Evolutionary conservation across 2,888 invertebrate species (phyloP).

Genomic region (Sialis lutaria): DNA sequence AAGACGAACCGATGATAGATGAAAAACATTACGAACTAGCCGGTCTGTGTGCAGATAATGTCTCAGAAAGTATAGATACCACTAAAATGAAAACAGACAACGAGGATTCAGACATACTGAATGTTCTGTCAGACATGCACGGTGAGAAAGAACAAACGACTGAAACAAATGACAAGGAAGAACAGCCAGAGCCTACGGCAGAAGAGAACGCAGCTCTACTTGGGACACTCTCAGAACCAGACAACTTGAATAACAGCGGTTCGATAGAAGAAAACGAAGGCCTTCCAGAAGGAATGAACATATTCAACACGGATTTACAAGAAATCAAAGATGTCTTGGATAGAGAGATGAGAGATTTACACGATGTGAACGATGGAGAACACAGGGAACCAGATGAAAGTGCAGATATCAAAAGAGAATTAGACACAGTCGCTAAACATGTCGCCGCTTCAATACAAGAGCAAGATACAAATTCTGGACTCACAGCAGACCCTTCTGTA

Average conservation of each 20-base stretch:
- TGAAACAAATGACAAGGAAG: neutral
- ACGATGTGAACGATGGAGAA: neutral
- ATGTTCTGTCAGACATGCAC: neutral
- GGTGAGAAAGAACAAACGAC: neutral
- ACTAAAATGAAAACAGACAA: neutral
- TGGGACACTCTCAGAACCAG: neutral
- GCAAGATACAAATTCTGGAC: too few species aligned
- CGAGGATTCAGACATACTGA: neutral
- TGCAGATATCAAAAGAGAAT: too few species aligned
- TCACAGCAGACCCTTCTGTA: too few species aligned
- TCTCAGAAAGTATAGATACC: neutral
- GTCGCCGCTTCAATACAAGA: too few species aligned
- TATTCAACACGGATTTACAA: too few species aligned
- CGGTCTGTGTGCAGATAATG: conserved; percentile 2
- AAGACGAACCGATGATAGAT: conserved; percentile 3
- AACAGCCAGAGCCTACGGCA: neutral
- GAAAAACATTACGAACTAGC: conserved; percentile 4
- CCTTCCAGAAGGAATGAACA: neutral
- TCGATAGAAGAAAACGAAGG: neutral
- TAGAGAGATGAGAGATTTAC: neutral
- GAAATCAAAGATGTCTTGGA: too few species aligned
- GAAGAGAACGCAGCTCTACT: neutral
- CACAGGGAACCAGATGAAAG: too few species aligned
- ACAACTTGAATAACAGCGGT: neutral
- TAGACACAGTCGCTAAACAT: too few species aligned